Percentiles rank a stretch among this genome's conserved stretches.
Evolutionary conservation across 2,888 invertebrate genomes (phyloP).

Genomic region (Drosophila stalkeri): DNA sequence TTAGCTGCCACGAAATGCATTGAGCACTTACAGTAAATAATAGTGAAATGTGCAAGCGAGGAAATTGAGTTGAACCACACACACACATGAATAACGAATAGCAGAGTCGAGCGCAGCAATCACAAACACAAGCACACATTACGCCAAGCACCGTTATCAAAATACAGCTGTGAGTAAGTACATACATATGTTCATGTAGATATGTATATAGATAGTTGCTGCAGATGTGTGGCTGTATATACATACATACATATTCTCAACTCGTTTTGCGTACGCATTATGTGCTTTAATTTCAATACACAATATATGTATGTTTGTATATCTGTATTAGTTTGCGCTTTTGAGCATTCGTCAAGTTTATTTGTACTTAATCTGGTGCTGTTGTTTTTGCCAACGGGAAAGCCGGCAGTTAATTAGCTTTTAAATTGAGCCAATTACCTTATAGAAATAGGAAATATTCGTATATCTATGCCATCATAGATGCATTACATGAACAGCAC

Average conservation of each 20-base stretch:
- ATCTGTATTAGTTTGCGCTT: neutral
- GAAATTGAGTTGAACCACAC: neutral
- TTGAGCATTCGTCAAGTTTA: slow-evolving; percentile 21
- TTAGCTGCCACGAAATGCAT: slow-evolving; percentile 11
- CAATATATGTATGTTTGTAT: neutral
- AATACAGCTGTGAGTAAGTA: slow-evolving; percentile 42
- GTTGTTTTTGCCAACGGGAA: neutral
- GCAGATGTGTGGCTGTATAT: slow-evolving; percentile 9
- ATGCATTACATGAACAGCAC: neutral
- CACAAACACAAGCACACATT: slow-evolving; percentile 17
- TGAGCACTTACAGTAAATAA: neutral
- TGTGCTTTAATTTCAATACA: slow-evolving; percentile 27
- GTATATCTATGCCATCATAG: slow-evolving; percentile 52
- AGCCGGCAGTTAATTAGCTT: slow-evolving; percentile 30
- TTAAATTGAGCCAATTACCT: slow-evolving; percentile 49
- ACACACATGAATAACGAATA: neutral
- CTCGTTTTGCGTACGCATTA: slow-evolving; percentile 29
- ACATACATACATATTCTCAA: slow-evolving; percentile 16
- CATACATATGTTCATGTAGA: neutral
- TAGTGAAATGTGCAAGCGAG: neutral
- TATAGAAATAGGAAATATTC: slow-evolving; percentile 20
- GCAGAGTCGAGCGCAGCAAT: neutral
- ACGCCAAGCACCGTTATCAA: slow-evolving; percentile 62
- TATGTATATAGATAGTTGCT: slow-evolving; percentile 7
- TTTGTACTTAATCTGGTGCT: slow-evolving; percentile 19